Base-by-base conservation (phyloP, 2,113 vertebrate species). In the Oxygymnocypris stewartii region DNA sequence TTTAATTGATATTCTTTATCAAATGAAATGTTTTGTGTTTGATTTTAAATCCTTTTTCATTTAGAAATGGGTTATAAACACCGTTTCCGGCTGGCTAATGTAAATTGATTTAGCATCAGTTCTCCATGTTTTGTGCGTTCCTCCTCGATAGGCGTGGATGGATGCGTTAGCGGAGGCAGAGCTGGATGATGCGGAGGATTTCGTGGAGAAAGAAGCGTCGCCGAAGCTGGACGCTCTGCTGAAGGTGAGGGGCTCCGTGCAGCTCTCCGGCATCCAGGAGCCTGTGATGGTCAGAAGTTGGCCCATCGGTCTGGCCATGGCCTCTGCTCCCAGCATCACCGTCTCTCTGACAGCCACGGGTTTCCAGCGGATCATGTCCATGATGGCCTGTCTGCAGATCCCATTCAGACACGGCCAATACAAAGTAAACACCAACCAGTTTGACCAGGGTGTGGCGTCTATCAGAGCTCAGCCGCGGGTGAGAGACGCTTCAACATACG, bases 381-480 rank as follows among this genome's bases (percentile, higher is more conserved):
- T 96, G 75, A 94, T 96, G 65, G 90, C 95, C 0, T 94, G 95
- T 71, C 94, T 99, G 42, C 90, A 90, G 67, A 90, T 96, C 28
- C 94, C 94, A 1, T 94, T 89, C 87, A 89, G 71, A 49, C 92
- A 82, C 13, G 35, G 84, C 44, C 82, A 91, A 78, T 93, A 89
- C 88, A 91, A 90, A 4, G 71, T 94, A 84, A 87, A 95, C 79
- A 92, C 92, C 92, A 94, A 93, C 79, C 95, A 90, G 92, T 94
- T 89, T 87, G 90, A 92, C 3, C 89, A 92, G 9, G 96, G 96
- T 6, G 92, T 99, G 31, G 92, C 95, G 0, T 99, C 98, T 65
- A 93, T 99, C 86, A 93, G 98, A 89, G 98, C 98, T 1, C 93
- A 96, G 85, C 98, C 98, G 0, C 96, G 95, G 96, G 98, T 99